A percentile compares a stretch with the other conserved stretches of the same genome.
Conservation (phyloP, 2,113 vertebrate genomes). For the Muntiacus muntjak region DNA sequence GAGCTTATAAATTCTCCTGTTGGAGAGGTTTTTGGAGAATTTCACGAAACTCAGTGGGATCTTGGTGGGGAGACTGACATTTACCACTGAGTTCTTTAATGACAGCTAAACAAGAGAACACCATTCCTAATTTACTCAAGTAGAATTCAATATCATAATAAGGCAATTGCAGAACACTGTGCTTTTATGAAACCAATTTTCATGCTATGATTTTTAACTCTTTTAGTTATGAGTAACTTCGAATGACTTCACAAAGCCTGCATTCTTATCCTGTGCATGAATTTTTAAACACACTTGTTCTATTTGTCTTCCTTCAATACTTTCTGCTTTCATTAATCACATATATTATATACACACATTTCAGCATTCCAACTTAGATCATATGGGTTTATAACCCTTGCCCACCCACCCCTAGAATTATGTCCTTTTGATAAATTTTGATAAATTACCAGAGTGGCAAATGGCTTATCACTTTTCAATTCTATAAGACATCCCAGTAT, state of each 20-base stretch:
- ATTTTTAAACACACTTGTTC: background rate
- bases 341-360: background rate
- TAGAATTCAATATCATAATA: conserved; percentile 58
- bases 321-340: background rate
- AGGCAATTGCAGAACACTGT: conserved; percentile 36
- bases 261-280: background rate
- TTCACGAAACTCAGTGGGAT: conserved; percentile 50
- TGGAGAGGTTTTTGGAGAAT: conserved; percentile 58
- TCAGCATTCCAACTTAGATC: background rate
- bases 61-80: conserved; percentile 49
- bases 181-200: conserved; percentile 54
- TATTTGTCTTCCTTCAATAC: background rate
- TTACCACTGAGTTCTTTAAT: conserved; percentile 50
- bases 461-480: background rate
- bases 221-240: conserved; percentile 32
- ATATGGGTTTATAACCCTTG: background rate
- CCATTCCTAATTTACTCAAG: conserved; percentile 63
- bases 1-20: conserved; percentile 43
- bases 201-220: conserved; percentile 47
- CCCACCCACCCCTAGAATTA: background rate
- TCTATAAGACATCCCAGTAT: background rate
- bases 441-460: background rate
- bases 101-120: conserved; percentile 62
- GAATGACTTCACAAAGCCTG: background rate
- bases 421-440: background rate